phyloP scores from a whole-genome alignment of 2,797 vertebrate species.

The Sebastes taczanowskii region DNA sequence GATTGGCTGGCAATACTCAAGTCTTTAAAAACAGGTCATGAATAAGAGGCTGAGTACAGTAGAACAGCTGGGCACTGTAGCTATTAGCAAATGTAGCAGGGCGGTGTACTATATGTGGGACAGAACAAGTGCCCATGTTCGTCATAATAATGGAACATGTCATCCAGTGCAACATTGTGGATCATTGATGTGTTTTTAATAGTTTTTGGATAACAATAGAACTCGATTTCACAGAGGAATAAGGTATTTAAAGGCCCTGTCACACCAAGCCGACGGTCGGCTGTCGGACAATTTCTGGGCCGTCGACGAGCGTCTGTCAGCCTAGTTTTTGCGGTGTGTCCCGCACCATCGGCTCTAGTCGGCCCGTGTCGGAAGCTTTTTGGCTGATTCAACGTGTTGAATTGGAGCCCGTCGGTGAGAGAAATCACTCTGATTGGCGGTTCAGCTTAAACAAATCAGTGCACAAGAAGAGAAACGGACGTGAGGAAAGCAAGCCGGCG shows the following conservation, averaged over 20 bases:
- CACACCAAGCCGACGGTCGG: too few species aligned
- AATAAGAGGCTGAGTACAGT: not conserved
- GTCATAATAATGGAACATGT: not conserved
- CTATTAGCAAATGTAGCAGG: not conserved
- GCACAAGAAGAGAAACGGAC: too few species aligned
- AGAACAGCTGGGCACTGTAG: not conserved
- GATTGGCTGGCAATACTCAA: not conserved
- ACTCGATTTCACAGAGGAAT: not conserved
- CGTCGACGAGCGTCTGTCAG: rapidly evolving
- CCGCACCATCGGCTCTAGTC: too few species aligned
- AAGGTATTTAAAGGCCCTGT: not conserved
- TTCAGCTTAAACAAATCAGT: too few species aligned
- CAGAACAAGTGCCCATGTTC: not conserved
- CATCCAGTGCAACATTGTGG: too few species aligned
- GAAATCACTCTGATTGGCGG: too few species aligned
- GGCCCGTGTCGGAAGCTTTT: rapidly evolving
- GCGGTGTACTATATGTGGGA: not conserved
- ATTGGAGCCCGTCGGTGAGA: too few species aligned
- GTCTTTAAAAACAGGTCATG: not conserved
- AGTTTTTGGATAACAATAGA: not conserved
- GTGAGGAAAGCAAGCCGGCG: too few species aligned
- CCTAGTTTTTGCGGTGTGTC: too few species aligned
- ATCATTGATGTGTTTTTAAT: not conserved
- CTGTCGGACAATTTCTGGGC: rapidly evolving
- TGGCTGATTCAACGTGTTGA: too few species aligned